Conservation (phyloP, 2,797 vertebrate species). For the Gallinago stenura region DNA sequence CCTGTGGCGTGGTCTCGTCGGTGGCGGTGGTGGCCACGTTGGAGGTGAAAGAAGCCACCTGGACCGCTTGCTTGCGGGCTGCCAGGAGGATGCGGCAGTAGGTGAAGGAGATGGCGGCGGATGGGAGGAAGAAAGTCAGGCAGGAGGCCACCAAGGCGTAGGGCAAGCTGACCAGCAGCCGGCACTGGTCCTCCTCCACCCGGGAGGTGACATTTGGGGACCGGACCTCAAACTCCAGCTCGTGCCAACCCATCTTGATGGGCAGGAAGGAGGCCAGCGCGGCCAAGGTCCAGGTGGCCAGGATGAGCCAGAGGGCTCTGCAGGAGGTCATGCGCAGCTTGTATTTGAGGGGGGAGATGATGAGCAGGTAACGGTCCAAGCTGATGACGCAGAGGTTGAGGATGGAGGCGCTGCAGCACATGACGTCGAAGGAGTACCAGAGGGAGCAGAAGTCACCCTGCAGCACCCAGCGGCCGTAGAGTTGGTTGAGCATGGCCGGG, state of each 20-base stretch:
- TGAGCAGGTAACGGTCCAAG: constrained; percentile 96
- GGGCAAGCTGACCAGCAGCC: constrained; percentile 90
- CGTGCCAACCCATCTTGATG: constrained; percentile 96
- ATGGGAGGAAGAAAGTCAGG: constrained; percentile 96
- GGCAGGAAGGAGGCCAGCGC: constrained; percentile 93
- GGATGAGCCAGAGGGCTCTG: constrained; percentile 88
- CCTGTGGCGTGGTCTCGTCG: constrained; percentile 63
- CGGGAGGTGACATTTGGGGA: constrained; percentile 65
- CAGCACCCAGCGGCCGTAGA: constrained; percentile 93
- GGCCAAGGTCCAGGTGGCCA: constrained; percentile 91
- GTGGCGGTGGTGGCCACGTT: constrained; percentile 19
- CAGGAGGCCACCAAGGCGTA: constrained; percentile 93
- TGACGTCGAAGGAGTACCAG: constrained; percentile 96
- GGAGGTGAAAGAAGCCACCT: constrained; percentile 89
- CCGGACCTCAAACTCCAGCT: constrained; percentile 76
- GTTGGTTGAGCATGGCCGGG: constrained; percentile 93
- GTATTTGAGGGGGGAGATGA: constrained; percentile 94
- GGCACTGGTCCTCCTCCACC: constrained; percentile 85
- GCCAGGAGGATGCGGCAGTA: constrained; percentile 95
- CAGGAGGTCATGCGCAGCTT: constrained; percentile 93
- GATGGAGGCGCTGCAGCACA: constrained; percentile 99
- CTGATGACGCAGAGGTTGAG: constrained; percentile 98
- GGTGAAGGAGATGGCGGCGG: constrained; percentile 95
- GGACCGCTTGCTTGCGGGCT: constrained; percentile 89
- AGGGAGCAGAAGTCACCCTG: constrained; percentile 89